Evolutionary conservation across 2,888 invertebrate genomes (phyloP), one percentile per base, ranked within the genome.

Genomic region (Andrena flavipes): DNA sequence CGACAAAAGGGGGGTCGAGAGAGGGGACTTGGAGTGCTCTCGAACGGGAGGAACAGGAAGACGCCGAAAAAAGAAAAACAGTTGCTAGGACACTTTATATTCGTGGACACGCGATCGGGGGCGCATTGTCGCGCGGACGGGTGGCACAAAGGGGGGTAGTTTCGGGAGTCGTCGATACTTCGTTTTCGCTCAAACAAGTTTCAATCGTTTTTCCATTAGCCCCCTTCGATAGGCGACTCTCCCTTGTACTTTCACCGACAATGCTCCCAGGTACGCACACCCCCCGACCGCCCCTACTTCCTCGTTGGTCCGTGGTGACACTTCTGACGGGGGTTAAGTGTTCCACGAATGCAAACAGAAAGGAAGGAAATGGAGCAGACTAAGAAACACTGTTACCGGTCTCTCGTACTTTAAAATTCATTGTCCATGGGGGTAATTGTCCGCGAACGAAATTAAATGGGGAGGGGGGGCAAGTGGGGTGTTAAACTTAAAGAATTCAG

Each of bases 161-260:
- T 87, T 84, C 75, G 65, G 26, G 72, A n/a, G 51, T 49, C 42
- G 67, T 49, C 70, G 76, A 30, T 69, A 51, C 70, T 69, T 75
- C 49, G 76, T 76, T 81, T 77, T 85, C 88, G 86, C 88, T 83
- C 82, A 82, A 84, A 82, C 82, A 86, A 80, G 84, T 86, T 84
- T 88, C 88, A 87, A 87, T 92, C 92, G 92, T 87, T 91, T 91
- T 80, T 86, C 87, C 86, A 88, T 91, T 90, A 91, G 86, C 64
- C 76, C 71, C 82, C 63, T 60, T 69, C 76, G 68, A 72, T 75
- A 78, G 65, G 80, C 78, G 88, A 62, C 59, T 42, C 20, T 62
- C 65, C 72, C 71, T 73, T 80, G 60, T 80, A 74, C 56, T 75
- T 62, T 83, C 80, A 42, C 73, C 85, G 81, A 88, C 87, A 88